Evolutionary conservation across 2,888 invertebrate genomes (phyloP), one percentile per base, ranked within the genome.

Genomic region (Diploptera punctata): DNA sequence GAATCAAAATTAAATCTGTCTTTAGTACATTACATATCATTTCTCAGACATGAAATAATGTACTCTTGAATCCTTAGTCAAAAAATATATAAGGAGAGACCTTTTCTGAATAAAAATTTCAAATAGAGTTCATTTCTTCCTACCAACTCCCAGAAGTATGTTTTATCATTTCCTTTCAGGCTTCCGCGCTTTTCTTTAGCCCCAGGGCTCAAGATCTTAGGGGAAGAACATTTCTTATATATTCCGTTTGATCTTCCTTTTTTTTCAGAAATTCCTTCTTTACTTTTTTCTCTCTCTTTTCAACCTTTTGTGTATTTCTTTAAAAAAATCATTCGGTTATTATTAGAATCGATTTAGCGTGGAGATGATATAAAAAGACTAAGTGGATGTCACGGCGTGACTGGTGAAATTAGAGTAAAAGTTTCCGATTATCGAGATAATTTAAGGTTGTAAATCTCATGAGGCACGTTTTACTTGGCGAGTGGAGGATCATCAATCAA

Each of bases 231-330:
- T 52, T 24, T 52, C 52, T 21, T 52, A 21, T 9, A 18, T n/a
- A n/a, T 18, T 47, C 47, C 21, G 21, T 52, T 52, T 52, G 52
- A 52, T 62, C 21, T 62, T 19, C 19, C 43, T 19, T 21, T 61
- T 61, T 19, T 24, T 43, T 38, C 21, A 16, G 21, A 18, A 43
- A 62, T 38, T 33, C 43, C 16, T 24, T 21, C 19, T 43, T 43
- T 62, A 19, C 10, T 19, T 62, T 61, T 18, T 61, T 61, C 43
- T 21, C 38, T 43, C 31, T 1, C 62, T 24, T 62, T 61, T 61
- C 38, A 29, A 31, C 31, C 18, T 24, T 18, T 18, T 62, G 21
- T 21, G 3, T 21, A 13, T 13, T 33, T 43, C 18, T 62, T 38
- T 43, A 10, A 10, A 62, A 62, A 61, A 62, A 24, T 33, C 43